Base-by-base conservation (phyloP, 2,888 invertebrate genomes). In the Phragmatobia fuliginosa region DNA sequence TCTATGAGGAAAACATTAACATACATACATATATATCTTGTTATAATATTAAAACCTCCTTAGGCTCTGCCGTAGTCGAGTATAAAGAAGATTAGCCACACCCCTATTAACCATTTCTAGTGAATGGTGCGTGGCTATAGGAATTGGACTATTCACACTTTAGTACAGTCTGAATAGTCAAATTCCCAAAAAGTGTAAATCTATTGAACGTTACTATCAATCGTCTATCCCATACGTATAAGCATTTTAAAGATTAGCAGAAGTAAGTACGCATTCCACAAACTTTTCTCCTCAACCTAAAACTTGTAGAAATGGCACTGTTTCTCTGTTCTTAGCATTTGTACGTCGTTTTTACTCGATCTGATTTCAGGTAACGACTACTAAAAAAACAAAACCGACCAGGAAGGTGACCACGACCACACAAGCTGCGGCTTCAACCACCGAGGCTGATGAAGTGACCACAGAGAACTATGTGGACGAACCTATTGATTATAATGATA, bases 331-430 rank as follows among this genome's bases (percentile, higher is more conserved):
- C 45, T 16, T 49, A 18, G 11, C 45, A 60, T 31, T 63, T 38
- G 73, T 82, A 74, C 86, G 79, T 78, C 85, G 83, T 83, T 84
- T 88, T 85, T 89, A 84, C 83, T 85, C 36, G 31, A 41, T 71
- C 67, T 77, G 52, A 67, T 92, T 91, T 41, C 90, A 94, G 94
- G 90, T 90, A 28, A 91, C 93, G 28, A 92, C 93, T 10, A 92
- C 94, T 11, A 94, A 92, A 76, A 92, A 91, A 73, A 52, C 89
- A 0, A 92, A 89, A 62, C 94, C 94, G 0, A 88, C 88, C 0
- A 93, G 85, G 76, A 91, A 88, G 67, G 85, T 84, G 62, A 93
- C 94, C 0, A 94, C 94, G 0, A 94, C 94, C 28, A 91, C 92
- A 0, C 86, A 84, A 10, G 80, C 88, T 0, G 84, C 90, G 7